These are phyloP conservation scores for Odontomachus brunneus DNA, from an alignment of 1,140 invertebrate genomes.

Conservation along the genomic window DNA sequence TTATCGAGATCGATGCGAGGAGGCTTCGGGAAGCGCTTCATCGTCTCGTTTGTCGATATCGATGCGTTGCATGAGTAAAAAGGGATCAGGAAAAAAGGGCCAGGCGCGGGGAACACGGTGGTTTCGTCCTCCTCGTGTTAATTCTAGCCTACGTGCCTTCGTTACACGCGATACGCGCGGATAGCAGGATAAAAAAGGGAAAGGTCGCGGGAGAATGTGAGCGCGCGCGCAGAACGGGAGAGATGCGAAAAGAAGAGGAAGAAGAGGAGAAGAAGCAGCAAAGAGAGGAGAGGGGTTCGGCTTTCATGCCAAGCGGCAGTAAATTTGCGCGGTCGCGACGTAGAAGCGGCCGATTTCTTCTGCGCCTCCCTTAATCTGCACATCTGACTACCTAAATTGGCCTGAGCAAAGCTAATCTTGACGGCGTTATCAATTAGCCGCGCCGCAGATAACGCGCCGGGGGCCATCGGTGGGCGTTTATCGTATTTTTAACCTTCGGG, in stretches of 20 bases:
- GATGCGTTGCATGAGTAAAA: conserved; percentile 17
- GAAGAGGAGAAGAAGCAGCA: too few species aligned
- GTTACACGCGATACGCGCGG: conserved; percentile 60
- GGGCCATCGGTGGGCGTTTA: conserved; percentile 21
- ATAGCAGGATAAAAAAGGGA: conserved; percentile 65
- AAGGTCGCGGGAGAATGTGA: conserved; percentile 17
- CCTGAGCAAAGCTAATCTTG: conserved; percentile 74
- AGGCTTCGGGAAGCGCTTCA: conserved; percentile 25
- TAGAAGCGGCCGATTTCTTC: conserved; percentile 70
- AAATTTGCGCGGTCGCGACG: conserved; percentile 72
- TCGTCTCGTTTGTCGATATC: conserved; percentile 48
- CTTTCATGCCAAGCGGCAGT: conserved; percentile 74
- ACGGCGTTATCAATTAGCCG: conserved; percentile 77
- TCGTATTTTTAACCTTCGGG: conserved; percentile 59
- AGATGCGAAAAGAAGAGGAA: conserved; percentile 21
- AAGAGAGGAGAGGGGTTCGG: conserved; percentile 57
- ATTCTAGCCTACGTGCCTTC: conserved; percentile 56
- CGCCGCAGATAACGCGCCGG: conserved; percentile 61
- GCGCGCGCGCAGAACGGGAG: neutral
- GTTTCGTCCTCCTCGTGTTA: conserved; percentile 56
- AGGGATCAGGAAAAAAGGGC: conserved; percentile 9
- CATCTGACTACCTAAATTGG: conserved; percentile 77
- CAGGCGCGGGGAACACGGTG: conserved; percentile 1
- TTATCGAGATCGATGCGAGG: conserved; percentile 36
- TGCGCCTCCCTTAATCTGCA: conserved; percentile 72